phyloP scores from a whole-genome alignment of 2,797 vertebrate genomes.

The Lateolabrax maculatus region DNA sequence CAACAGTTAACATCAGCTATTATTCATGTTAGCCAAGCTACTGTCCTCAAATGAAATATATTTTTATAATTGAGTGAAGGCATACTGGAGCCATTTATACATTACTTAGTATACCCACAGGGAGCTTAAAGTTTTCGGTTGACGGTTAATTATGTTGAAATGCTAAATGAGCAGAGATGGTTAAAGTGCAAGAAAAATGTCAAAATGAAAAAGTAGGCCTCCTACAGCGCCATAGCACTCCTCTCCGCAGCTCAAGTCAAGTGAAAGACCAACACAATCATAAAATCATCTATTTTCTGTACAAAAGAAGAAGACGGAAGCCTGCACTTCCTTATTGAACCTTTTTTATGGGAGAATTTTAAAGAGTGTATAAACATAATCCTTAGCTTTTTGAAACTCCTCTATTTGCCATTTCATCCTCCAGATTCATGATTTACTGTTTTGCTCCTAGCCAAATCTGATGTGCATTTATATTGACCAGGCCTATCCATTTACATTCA shows the following conservation, averaged over 20 bases:
- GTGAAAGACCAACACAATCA: not conserved
- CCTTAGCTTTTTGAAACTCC: not conserved
- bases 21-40: not conserved
- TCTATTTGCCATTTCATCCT: slow-evolving; percentile 10
- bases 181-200: not conserved
- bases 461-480: slow-evolving; percentile 51
- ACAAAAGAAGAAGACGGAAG: slow-evolving; percentile 19
- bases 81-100: too few relatives aligned
- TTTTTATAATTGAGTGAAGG: not conserved
- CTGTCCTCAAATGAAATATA: not conserved
- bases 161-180: not conserved
- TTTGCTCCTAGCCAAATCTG: slow-evolving; percentile 31
- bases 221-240: not conserved
- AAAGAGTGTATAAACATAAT: slow-evolving; percentile 1
- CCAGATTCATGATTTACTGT: slow-evolving; percentile 40
- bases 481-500: slow-evolving; percentile 48
- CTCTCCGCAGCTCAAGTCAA: not conserved
- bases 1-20: too few relatives aligned
- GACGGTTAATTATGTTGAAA: not conserved
- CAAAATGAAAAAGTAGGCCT: not conserved
- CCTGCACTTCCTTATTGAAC: not conserved
- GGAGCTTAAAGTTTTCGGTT: not conserved
- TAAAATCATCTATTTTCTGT: not conserved
- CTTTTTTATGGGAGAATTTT: slow-evolving; percentile 10
- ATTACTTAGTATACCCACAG: not conserved